These are phyloP conservation scores for Notothenia rossii DNA, from an alignment of 2,113 vertebrate genomes.

Conservation along the genomic window DNA sequence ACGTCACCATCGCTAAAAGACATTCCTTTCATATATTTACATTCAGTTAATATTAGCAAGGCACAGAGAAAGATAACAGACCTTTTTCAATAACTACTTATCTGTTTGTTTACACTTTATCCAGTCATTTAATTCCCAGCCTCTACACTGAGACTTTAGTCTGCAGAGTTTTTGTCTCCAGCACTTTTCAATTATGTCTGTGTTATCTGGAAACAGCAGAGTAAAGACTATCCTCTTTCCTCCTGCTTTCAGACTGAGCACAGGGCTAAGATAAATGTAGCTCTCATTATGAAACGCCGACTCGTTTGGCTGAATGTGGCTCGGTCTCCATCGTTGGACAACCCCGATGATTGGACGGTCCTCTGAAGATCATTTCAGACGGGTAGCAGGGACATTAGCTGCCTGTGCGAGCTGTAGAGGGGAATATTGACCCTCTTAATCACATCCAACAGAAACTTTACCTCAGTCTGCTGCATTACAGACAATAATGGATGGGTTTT, in stretches of 20 bases:
- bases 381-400: conserved; percentile 72
- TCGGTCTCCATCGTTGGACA: conserved; percentile 54
- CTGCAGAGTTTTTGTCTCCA: conserved; percentile 31
- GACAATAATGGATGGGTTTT: not conserved
- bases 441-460: conserved; percentile 59
- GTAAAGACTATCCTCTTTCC: conserved; percentile 37
- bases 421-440: conserved; percentile 66
- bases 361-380: conserved; percentile 75
- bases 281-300: conserved; percentile 59
- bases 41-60: too few species aligned
- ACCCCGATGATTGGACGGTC: conserved; percentile 68
- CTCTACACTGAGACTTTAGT: conserved; percentile 8
- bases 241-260: conserved; percentile 44
- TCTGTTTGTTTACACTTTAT: conserved; percentile 18
- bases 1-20: too few species aligned
- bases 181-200: conserved; percentile 47
- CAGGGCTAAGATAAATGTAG: conserved; percentile 57
- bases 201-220: conserved; percentile 48
- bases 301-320: conserved; percentile 62
- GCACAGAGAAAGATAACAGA: not conserved
- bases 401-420: conserved; percentile 63
- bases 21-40: too few species aligned
- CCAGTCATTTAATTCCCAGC: conserved; percentile 28
- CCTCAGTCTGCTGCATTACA: conserved; percentile 49
- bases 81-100: not conserved